Base-by-base conservation (phyloP, 2,113 vertebrate genomes). In the Apistogramma diplotaenia region DNA sequence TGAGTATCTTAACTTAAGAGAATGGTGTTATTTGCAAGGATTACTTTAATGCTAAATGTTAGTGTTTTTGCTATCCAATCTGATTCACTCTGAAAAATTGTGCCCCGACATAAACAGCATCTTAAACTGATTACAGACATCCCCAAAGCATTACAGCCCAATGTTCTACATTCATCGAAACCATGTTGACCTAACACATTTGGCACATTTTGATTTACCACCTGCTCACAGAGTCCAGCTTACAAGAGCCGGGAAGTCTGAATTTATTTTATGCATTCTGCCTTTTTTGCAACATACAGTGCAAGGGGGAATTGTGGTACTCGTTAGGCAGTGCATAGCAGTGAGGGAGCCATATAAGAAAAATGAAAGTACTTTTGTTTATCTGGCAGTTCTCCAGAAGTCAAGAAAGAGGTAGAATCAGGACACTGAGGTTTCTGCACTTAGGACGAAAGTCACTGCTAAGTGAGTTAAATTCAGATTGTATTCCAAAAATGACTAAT, bases 211-310 rank as follows among this genome's bases (percentile, higher is more conserved):
- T 60, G 54, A 61, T 72, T 77, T 65, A 21, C 65, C 65, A 29
- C 35, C 70, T 67, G 53, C n/a, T 79, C 40, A 29, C 4, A 46
- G 43, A 70, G 56, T 70, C 16, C 31, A 72, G 21, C 37, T 74
- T 55, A 10, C 19, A 67, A 6, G 3, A 81, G 56, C 59, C 57
- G 56, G 33, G 53, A 73, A 21, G 67, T 25, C 77, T 83, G 73
- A 59, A 71, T 83, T 56, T 57, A 72, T 43, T 67, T 55, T 55
- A 81, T 71, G 46, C 67, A 62, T 74, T 83, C 77, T 54, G 33
- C 59, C 10, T 83, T 87, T 65, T 67, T 73, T 82, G 33, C 27
- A 72, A 73, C 56, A 76, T 25, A 60, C 7, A 27, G 35, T 56
- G n/a, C 82, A 55, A 29, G 73, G 51, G 43, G 54, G 78, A 78